A percentile compares a stretch with the other conserved stretches of the same genome.
phyloP scores from a whole-genome alignment of 2,797 vertebrate genomes.

The Calcarius lapponicus region DNA sequence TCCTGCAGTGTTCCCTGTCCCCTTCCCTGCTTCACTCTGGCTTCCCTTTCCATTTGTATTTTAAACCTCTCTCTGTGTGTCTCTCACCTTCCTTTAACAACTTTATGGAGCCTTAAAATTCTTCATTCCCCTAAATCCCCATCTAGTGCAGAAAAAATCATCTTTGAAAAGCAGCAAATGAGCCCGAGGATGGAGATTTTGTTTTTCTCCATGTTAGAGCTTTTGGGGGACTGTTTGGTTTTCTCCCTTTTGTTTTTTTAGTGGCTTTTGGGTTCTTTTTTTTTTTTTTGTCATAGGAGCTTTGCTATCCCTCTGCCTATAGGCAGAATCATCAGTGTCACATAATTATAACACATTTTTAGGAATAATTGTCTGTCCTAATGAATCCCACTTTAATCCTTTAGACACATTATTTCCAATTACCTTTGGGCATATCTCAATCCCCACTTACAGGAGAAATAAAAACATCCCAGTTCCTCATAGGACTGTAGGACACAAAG shows the following conservation, averaged over 20 bases:
- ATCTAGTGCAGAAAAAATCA: not conserved
- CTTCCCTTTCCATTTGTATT: not conserved
- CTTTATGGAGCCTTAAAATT: not conserved
- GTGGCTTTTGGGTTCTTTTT: accelerated
- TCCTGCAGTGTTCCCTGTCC: not conserved
- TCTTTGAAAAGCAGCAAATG: not conserved
- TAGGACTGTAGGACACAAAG: not conserved
- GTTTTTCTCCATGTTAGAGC: not conserved
- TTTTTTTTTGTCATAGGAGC: not conserved
- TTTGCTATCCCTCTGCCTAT: not conserved
- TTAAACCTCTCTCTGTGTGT: not conserved
- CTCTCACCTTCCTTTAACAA: not conserved
- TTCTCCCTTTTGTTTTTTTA: not conserved
- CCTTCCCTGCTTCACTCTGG: not conserved
- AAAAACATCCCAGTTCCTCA: not conserved
- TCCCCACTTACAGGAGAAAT: not conserved
- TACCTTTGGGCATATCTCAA: not conserved
- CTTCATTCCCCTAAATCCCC: not conserved
- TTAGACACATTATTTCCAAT: not conserved
- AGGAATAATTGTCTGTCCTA: not conserved
- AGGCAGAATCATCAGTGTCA: not conserved
- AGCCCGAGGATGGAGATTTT: not conserved
- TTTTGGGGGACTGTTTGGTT: not conserved
- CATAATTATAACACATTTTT: not conserved
- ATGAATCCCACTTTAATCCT: not conserved